These are phyloP conservation scores for Hesperia comma DNA, from an alignment of 2,888 invertebrate species.

Conservation along the genomic window DNA sequence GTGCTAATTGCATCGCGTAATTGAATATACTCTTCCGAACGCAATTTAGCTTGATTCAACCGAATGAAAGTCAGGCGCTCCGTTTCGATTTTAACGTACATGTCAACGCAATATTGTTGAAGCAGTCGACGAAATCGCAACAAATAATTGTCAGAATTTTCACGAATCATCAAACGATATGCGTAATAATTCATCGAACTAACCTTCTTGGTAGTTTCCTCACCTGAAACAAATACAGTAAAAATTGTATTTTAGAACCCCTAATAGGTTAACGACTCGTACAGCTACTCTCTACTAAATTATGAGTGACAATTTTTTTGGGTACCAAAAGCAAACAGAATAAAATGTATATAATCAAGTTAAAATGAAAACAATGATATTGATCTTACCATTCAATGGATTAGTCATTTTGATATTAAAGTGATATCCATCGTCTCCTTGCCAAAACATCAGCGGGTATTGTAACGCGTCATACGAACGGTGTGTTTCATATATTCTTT, in stretches of 20 bases:
- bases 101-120: conserved; percentile 48
- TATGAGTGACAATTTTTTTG: too few relatives aligned
- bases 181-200: conserved; percentile 44
- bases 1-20: conserved; percentile 43
- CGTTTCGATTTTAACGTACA: conserved; percentile 55
- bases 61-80: conserved; percentile 49
- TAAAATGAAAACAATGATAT: conserved; percentile 37
- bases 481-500: conserved; percentile 35
- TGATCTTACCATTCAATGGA: conserved; percentile 38
- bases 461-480: conserved; percentile 35
- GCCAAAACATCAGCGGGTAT: conserved; percentile 48
- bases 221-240: conserved; percentile 44
- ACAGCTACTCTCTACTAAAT: too few relatives aligned
- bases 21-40: conserved; percentile 44
- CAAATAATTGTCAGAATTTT: conserved; percentile 43
- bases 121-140: conserved; percentile 43
- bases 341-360: too few relatives aligned
- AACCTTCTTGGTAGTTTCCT: conserved; percentile 43
- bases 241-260: too few relatives aligned
- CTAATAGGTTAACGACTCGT: too few relatives aligned
- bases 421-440: conserved; percentile 49
- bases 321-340: too few relatives aligned
- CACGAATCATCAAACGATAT: conserved; percentile 45
- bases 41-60: conserved; percentile 50
- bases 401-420: conserved; percentile 41